Percentiles rank a stretch among this genome's conserved stretches.
Conservation (phyloP, 2,113 vertebrate species). For the Tragelaphus strepsiceros region DNA sequence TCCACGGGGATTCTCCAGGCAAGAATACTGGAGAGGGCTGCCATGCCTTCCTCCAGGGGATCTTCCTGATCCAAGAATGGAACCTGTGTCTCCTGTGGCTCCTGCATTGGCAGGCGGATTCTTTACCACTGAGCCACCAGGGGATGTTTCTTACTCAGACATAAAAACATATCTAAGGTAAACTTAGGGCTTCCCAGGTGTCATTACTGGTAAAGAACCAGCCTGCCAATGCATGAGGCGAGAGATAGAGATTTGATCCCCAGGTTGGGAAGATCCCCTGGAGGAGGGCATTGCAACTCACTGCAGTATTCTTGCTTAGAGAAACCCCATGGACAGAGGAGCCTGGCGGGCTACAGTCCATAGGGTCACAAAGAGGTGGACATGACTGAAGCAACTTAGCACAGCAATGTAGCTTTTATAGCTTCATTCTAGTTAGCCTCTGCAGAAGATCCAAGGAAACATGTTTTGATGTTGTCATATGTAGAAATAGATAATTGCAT, state of each 20-base stretch:
- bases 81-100: neutral
- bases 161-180: neutral
- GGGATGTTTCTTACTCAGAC: neutral
- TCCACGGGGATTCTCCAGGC: neutral
- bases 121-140: neutral
- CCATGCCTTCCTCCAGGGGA: neutral
- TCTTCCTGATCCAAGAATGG: neutral
- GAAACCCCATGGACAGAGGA: neutral
- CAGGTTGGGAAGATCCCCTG: neutral
- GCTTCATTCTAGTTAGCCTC: neutral
- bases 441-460: neutral
- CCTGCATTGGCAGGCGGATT: neutral
- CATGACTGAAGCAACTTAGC: neutral
- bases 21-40: neutral
- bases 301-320: neutral
- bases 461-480: neutral
- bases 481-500: neutral
- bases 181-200: neutral
- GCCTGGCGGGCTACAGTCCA: neutral
- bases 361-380: neutral
- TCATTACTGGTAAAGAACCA: neutral
- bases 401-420: neutral
- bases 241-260: neutral
- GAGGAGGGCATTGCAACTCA: neutral
- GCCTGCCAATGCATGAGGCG: neutral